Evolutionary conservation across 2,888 invertebrate genomes (phyloP), one percentile per base, ranked within the genome.

Genomic region (Rapana venosa): DNA sequence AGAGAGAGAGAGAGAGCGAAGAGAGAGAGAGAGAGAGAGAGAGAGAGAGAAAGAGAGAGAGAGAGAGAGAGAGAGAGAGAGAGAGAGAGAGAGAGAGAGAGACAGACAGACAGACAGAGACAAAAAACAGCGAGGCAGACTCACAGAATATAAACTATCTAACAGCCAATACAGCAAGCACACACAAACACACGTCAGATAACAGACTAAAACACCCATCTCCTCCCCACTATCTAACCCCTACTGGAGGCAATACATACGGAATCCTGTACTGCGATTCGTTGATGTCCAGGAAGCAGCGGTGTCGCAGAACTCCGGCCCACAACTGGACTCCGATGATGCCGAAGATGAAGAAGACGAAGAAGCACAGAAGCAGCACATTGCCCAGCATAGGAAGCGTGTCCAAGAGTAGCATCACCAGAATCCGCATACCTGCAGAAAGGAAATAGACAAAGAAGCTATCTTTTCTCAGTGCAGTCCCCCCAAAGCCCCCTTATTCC

Each of bases 341-440:
- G 93, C 99, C 99, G 96, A 99, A 99, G 96, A 99, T 99, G 97
- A 99, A 99, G 97, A 99, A 99, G 91, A 99, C 99, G 97, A 99
- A 99, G 97, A 99, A 99, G 97, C 99, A 99, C 92, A 99, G 97
- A 93, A 99, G 97, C 90, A 97, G 96, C 88, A 99, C 99, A 97
- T 99, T 99, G 93, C 99, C 99, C 95, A 99, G 97, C 99, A 99
- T 99, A 26, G 99, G 99, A 93, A 99, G 97, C 13, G 99, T 99
- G 96, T 99, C 99, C 95, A 99, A 97, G 88, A 99, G 97, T 91
- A 99, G 97, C 98, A 99, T 99, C 94, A 99, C 99, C 96, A 99
- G 97, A 95, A 99, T 99, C 93, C 99, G 97, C 99, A 99, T 99
- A 97, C 99, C 99, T 99, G 97, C 89, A 81, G 36, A 36, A 20